These are phyloP conservation scores for Sitophilus oryzae DNA, from an alignment of 1,140 invertebrate genomes.

Conservation along the genomic window DNA sequence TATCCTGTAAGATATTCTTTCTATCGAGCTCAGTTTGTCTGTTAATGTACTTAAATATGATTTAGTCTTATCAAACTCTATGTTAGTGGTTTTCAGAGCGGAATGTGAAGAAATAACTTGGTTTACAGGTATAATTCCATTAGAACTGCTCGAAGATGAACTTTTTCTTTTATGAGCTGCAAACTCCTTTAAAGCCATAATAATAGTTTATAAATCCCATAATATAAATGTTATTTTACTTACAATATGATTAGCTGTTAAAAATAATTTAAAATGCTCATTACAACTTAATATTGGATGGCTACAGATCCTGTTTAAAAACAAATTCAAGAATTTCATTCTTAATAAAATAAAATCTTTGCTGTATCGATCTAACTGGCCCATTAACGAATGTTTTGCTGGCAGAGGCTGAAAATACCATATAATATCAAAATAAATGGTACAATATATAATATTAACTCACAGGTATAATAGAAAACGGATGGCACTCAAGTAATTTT, in stretches of 20 bases:
- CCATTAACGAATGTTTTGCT: conserved; percentile 64
- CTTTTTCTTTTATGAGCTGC: conserved; percentile 57
- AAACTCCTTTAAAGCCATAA: conserved; percentile 55
- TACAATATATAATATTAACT: conserved; percentile 30
- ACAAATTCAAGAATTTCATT: conserved; percentile 65
- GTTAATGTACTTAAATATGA: conserved; percentile 58
- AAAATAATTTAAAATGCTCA: conserved; percentile 60
- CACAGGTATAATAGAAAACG: conserved; percentile 65
- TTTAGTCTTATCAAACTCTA: conserved; percentile 60
- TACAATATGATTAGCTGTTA: conserved; percentile 62
- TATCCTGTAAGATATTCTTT: conserved; percentile 61
- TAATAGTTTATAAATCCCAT: not conserved
- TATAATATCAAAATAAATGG: conserved; percentile 1
- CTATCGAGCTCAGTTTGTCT: conserved; percentile 60
- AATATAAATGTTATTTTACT: conserved; percentile 29
- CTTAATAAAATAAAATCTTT: conserved; percentile 66
- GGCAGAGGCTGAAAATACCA: conserved; percentile 57
- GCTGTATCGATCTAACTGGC: conserved; percentile 67
- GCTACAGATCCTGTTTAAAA: conserved; percentile 50
- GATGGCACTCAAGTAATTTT: conserved; percentile 59
- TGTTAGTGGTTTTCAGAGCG: conserved; percentile 49
- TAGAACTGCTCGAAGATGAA: conserved; percentile 48
- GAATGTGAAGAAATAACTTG: conserved; percentile 23
- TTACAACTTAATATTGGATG: conserved; percentile 70
- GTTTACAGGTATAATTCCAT: conserved; percentile 46